Base-by-base conservation (phyloP, 1,140 invertebrate genomes). In the Leptinotarsa lineolata region DNA sequence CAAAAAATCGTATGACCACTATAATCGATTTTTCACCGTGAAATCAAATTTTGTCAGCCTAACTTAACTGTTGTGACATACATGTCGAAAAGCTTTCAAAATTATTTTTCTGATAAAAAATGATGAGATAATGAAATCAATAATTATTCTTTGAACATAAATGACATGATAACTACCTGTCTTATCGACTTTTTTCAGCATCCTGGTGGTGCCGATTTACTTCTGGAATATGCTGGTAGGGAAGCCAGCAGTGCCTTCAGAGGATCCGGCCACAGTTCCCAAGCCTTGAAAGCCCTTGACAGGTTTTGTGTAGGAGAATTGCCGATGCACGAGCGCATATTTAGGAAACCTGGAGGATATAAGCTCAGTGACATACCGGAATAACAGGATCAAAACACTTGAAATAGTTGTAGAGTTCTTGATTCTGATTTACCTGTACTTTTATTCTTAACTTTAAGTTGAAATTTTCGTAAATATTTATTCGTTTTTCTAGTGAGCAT, bases 161-260 rank as follows among this genome's bases (percentile, higher is more conserved):
- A 30, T 30, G 30, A 30, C 30, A 30, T 30, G 0, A 30, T 30
- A 30, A 30, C 30, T 30, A 30, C 8, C 30, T 30, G 30, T 30
- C 30, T 30, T 30, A 61, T 22, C 30, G 39, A 39, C 76, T 58
- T 80, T 72, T 76, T 82, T 83, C 82, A 92, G 87, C 95, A 97
- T 86, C 95, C 95, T 0, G 95, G 95, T 39, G 95, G 95, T 4
- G 87, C 88, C 2, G 95, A 97, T 30, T 88, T 97, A 1, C 88
- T 97, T 48, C 79, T 95, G 74, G 95, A 97, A 79, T 90, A 95
- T 81, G 94, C 94, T 0, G 96, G 96, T 1, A 87, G 91, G 5
- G 96, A 97, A 83, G 94, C 93, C 0, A 96, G 93, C 2, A 85
- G 94, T 1, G 91, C 94, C 0, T 96, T 97, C 84, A 86, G 92